Evolutionary conservation across 2,113 vertebrate species (phyloP), one percentile per base, ranked within the genome.

Genomic region (Sitta europaea): DNA sequence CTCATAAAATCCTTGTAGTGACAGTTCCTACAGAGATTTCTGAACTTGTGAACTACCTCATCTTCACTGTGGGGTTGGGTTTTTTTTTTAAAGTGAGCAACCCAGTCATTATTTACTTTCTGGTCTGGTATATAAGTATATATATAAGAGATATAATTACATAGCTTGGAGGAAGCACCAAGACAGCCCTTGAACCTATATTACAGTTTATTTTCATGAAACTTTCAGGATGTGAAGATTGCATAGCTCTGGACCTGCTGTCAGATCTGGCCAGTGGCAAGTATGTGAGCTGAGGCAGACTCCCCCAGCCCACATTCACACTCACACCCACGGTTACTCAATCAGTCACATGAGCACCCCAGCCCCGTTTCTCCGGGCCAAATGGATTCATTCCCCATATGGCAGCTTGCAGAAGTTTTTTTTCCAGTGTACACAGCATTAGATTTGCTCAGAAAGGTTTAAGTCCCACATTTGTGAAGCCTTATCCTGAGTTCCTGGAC

Each of bases 1-100:
- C 77, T 95, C 88, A 95, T 74, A 83, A 95, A 88, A 93, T 73
- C 84, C 59, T 86, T 62, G 19, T 29, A 66, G 67, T 73, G 82
- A 65, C 67, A 88, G 42, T 47, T 80, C 22, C 38, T 83, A 29
- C 36, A 38, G 75, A 6, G 45, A 54, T 83, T 96, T 86, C 42
- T 70, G 63, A 66, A 66, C 58, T 82, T 93, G 47, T 63, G 66
- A 66, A 62, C 54, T 11, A 28, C 33, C 10, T 88, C 24, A 47
- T 76, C 38, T 73, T 67, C 86, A 33, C 8, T 53, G 42, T 74
- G 14, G 2, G 14, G 23, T 12, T 5, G 20, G 10, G 18, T n/a
- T 7, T 15, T 15, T n/a, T 54, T 50, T 79, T 81, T 74, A 8
- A n/a, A 38, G 9, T 42, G 13, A 65, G 20, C 13, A 61, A 53